A percentile compares a stretch with the other conserved stretches of the same genome.
Evolutionary conservation across 2,888 invertebrate species (phyloP).

Genomic region (Leistus spinibarbis): DNA sequence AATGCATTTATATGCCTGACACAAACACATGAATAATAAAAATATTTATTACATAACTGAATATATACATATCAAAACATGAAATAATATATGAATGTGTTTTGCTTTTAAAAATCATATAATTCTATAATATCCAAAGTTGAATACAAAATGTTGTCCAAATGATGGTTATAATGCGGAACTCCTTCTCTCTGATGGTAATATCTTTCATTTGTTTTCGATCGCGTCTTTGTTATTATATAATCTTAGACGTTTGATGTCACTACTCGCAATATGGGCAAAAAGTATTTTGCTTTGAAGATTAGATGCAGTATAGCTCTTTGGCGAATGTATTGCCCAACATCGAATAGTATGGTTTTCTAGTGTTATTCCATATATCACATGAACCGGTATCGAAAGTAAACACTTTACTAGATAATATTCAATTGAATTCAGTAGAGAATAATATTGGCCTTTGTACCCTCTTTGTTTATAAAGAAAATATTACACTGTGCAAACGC

Average conservation of each 20-base stretch:
- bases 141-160: not conserved
- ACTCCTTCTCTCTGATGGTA: too few relatives aligned
- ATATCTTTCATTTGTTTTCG: slow-evolving; percentile 4
- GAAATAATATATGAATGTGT: not conserved
- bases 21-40: slow-evolving; percentile 5
- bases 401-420: too few relatives aligned
- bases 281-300: slow-evolving; percentile 38
- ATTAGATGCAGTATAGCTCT: slow-evolving; percentile 33
- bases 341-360: not conserved
- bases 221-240: slow-evolving; percentile 30
- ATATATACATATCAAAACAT: not conserved
- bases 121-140: not conserved
- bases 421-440: too few relatives aligned
- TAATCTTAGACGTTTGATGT: slow-evolving; percentile 38
- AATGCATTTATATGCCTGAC: not conserved
- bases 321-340: slow-evolving; percentile 20
- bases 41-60: not conserved
- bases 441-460: too few relatives aligned
- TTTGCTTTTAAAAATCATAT: not conserved
- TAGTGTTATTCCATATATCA: not conserved
- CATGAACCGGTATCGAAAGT: not conserved
- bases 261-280: slow-evolving; percentile 26
- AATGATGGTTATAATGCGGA: too few relatives aligned
- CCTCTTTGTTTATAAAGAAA: too few relatives aligned
- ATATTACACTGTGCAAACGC: too few relatives aligned